Evolutionary conservation across 2,888 invertebrate genomes (phyloP).

Genomic region (Agrotis ipsilon): DNA sequence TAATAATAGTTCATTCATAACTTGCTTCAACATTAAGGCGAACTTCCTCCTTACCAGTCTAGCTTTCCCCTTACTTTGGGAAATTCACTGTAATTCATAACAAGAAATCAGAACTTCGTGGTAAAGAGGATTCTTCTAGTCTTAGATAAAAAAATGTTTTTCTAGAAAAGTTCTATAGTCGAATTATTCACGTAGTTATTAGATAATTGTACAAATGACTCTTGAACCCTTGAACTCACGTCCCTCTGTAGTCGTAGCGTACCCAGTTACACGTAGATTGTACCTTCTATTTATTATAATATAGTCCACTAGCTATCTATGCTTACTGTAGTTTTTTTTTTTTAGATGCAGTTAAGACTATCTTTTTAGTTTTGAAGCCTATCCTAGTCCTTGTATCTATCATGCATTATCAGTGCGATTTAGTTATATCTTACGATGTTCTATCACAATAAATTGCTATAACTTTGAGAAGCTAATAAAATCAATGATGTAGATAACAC

Average conservation of each 20-base stretch:
- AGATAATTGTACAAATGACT: constrained; percentile 86
- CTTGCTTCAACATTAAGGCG: constrained; percentile 56
- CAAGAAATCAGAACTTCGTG: constrained; percentile 30
- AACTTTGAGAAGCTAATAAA: constrained; percentile 8
- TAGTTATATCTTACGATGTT: constrained; percentile 2
- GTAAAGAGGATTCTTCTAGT: constrained; percentile 66
- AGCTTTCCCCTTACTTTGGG: constrained; percentile 9
- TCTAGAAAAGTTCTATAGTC: constrained; percentile 81
- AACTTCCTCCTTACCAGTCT: constrained; percentile 47
- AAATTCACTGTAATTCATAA: constrained; percentile 28
- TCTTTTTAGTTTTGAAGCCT: constrained; percentile 22
- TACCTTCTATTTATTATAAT: constrained; percentile 65
- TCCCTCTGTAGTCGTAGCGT: constrained; percentile 85
- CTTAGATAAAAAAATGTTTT: constrained; percentile 73
- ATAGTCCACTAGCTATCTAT: constrained; percentile 54
- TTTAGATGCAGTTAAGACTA: constrained; percentile 43
- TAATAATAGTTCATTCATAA: constrained; percentile 53
- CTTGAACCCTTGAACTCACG: constrained; percentile 89
- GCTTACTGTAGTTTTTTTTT: constrained; percentile 49
- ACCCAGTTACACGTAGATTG: constrained; percentile 72
- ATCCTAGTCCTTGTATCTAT: constrained; percentile 29
- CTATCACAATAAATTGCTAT: constrained; percentile 13
- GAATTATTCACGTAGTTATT: constrained; percentile 75
- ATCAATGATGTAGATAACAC: constrained; percentile 3
- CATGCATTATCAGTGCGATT: constrained; percentile 31